Evolutionary conservation across 2,888 invertebrate genomes (phyloP).

Genomic region (Drosophila setosimentum): DNA sequence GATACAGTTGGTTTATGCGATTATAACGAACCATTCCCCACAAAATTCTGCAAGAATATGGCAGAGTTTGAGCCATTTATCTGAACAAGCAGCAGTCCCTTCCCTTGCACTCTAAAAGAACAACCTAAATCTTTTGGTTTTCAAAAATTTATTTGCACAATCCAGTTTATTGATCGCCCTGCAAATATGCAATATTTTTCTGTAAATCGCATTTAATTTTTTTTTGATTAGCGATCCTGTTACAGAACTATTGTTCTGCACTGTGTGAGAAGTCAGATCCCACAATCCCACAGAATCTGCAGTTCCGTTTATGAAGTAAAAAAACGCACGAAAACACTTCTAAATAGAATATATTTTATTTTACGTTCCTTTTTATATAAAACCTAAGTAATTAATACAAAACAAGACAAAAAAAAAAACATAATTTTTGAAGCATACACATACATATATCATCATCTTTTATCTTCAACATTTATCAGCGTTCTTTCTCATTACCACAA

Average conservation of each 20-base stretch:
- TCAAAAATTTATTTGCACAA: too few relatives aligned
- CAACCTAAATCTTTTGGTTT: background rate
- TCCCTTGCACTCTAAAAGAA: background rate
- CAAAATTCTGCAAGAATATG: background rate
- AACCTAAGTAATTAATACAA: slow-evolving; percentile 76
- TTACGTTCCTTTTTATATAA: slow-evolving; percentile 72
- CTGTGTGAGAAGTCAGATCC: background rate
- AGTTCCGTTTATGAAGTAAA: background rate
- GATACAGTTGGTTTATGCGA: background rate
- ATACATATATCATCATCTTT: slow-evolving; percentile 43
- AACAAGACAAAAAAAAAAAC: slow-evolving; percentile 73
- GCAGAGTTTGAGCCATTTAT: background rate
- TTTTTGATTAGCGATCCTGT: background rate
- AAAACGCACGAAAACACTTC: slow-evolving; percentile 29
- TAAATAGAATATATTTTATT: slow-evolving; percentile 74
- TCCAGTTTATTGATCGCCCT: too few relatives aligned
- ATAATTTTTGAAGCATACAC: slow-evolving; percentile 69
- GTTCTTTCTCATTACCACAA: slow-evolving; percentile 23
- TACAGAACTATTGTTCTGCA: background rate
- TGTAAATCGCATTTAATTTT: background rate
- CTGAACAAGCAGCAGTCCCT: background rate
- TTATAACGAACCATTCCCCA: background rate
- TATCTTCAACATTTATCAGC: slow-evolving; percentile 26
- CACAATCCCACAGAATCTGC: background rate
- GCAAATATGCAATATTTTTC: background rate